Percentiles rank a stretch among this genome's conserved stretches.
phyloP scores from a whole-genome alignment of 2,888 invertebrate genomes.

The Hydraecia micacea region DNA sequence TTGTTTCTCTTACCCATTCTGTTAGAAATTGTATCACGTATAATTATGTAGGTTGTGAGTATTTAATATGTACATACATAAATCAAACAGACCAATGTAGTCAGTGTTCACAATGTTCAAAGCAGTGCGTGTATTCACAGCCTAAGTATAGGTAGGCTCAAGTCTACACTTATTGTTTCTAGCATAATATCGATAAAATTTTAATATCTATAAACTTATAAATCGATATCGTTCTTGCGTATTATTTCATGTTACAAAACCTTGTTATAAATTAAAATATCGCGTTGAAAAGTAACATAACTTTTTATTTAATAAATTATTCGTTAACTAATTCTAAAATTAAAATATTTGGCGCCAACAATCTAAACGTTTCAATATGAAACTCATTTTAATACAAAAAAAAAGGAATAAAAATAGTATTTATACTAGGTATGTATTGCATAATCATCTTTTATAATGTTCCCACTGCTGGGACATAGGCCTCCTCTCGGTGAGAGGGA shows the following conservation, averaged over 20 bases:
- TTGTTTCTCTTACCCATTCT: neutral
- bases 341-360: constrained; percentile 19
- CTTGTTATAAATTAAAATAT: neutral
- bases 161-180: neutral
- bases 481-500: no score
- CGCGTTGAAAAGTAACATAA: neutral
- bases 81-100: neutral
- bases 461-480: neutral
- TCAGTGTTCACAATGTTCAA: neutral
- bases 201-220: constrained; percentile 15
- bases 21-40: neutral
- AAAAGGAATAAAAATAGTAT: neutral
- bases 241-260: constrained; percentile 1
- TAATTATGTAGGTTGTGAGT: neutral
- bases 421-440: neutral
- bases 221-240: constrained; percentile 6
- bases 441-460: neutral
- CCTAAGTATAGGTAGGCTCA: neutral
- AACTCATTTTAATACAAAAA: constrained; percentile 9
- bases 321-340: neutral
- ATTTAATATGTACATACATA: neutral
- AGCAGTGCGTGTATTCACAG: neutral
- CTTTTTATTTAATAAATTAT: constrained; percentile 2
- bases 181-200: constrained; percentile 10
- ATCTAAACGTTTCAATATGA: constrained; percentile 40